Evolutionary conservation across 2,797 vertebrate genomes (phyloP).

Genomic region (Cirrhinus mrigala): DNA sequence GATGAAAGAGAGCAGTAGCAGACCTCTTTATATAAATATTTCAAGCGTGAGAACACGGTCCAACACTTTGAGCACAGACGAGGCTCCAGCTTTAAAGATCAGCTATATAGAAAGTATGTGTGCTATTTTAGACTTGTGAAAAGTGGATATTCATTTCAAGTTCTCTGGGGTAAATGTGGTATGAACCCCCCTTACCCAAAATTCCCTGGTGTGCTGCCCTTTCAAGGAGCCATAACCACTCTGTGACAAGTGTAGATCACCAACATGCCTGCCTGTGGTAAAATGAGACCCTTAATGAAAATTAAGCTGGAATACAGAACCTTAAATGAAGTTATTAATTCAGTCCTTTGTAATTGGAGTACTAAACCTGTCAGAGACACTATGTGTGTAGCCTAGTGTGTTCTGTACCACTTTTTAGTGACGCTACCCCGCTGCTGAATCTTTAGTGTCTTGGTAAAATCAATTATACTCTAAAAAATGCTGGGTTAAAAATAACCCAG

Average conservation of each 20-base stretch:
- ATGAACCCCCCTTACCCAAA: background rate
- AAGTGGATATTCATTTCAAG: constrained; percentile 13
- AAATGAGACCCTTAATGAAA: constrained; percentile 8
- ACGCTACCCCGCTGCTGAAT: background rate
- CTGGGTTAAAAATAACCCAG: too few species aligned
- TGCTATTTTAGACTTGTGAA: constrained; percentile 11
- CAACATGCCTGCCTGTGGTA: background rate
- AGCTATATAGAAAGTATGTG: constrained; percentile 2
- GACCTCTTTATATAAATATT: constrained; percentile 27
- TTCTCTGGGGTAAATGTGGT: constrained; percentile 4
- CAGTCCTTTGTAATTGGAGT: background rate
- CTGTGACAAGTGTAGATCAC: constrained; percentile 1
- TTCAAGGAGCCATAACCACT: constrained; percentile 4
- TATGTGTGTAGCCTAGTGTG: background rate
- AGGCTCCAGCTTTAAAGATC: constrained; percentile 24
- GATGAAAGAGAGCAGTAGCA: constrained; percentile 15
- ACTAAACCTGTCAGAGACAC: background rate
- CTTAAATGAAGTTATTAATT: background rate
- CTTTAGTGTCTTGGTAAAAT: background rate
- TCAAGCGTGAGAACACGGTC: background rate
- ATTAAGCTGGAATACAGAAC: background rate
- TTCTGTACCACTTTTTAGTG: background rate
- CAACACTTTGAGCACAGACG: background rate
- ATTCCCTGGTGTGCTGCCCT: constrained; percentile 11
- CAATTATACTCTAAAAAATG: too few species aligned